These are phyloP conservation scores for Perccottus glenii DNA, from an alignment of 2,113 vertebrate species.

Conservation along the genomic window DNA sequence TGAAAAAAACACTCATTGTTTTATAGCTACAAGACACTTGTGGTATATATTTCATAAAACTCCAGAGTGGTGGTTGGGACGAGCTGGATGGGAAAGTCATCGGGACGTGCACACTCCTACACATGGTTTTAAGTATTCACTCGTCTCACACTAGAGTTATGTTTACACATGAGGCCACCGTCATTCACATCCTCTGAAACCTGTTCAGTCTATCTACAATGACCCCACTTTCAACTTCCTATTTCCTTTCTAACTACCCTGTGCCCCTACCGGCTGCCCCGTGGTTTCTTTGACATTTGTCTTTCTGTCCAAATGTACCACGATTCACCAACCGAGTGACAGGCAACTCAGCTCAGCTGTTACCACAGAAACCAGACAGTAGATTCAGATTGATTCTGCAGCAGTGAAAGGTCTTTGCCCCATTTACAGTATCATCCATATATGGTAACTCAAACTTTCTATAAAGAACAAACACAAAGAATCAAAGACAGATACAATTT, in stretches of 20 bases:
- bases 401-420: neutral
- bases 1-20: slow-evolving; percentile 1
- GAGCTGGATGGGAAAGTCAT: slow-evolving; percentile 3
- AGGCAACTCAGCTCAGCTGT: neutral
- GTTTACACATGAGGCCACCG: slow-evolving; percentile 51
- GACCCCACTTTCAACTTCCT: slow-evolving; percentile 43
- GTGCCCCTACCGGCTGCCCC: neutral
- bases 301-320: slow-evolving; percentile 10
- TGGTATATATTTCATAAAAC: slow-evolving; percentile 24
- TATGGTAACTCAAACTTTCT: too few relatives aligned
- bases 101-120: neutral
- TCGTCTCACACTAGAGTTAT: slow-evolving; percentile 36
- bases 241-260: neutral
- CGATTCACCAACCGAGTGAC: slow-evolving; percentile 11
- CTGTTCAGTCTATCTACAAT: slow-evolving; percentile 31
- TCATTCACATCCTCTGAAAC: slow-evolving; percentile 53
- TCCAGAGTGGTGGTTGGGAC: neutral
- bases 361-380: slow-evolving; percentile 46
- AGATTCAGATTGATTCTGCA: slow-evolving; percentile 12
- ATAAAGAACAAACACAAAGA: too few relatives aligned
- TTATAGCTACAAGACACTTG: slow-evolving; percentile 2
- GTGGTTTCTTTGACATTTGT: slow-evolving; percentile 4
- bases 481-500: too few relatives aligned
- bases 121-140: slow-evolving; percentile 6
- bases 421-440: too few relatives aligned